Base-by-base conservation (phyloP, 2,113 vertebrate species). In the Anhinga anhinga region DNA sequence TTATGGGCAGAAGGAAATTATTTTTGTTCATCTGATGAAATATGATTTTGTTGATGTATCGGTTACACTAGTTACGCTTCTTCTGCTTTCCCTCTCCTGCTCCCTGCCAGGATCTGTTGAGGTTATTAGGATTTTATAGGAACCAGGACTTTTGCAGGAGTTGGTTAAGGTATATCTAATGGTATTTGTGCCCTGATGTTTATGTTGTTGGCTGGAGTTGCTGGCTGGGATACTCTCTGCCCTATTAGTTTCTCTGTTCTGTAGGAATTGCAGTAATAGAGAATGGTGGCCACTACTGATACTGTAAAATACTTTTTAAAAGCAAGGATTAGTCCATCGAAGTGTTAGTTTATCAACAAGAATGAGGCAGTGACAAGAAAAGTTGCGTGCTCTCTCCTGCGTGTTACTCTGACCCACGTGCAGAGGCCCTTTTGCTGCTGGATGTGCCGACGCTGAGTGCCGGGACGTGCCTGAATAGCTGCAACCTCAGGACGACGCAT, bases 391-490 rank as follows among this genome's bases (percentile, higher is more conserved):
- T 58, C 17, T 44, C 6, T 23, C 50, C 42, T 49, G 47, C 5
- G 0, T 0, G 0, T 40, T 15, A 19, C 21, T 80, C 67, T 18
- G 21, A 26, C 11, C 17, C 23, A 23, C 65, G 44, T 27, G 36
- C 12, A 10, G 32, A 36, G 38, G 9, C 13, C 8, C 40, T 53
- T 15, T 13, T 15, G n/a, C 21, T 4, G 8, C 56, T 19, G 3
- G 5, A 4, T 2, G 5, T 2, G 9, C 22, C 14, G 65, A 10
- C 49, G 5, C 13, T 20, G 15, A n/a, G 32, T 0, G 0, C 53
- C 12, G 56, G 55, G 12, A 21, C 2, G 16, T 16, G 11, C 42
- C 30, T 1, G 0, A 44, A 13, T 8, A 63, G 9, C 18, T 11
- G 36, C 42, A 38, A 2, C 26, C 40, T 36, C 5, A 7, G 22